Evolutionary conservation across 2,888 invertebrate species (phyloP), one percentile per base, ranked within the genome.

Genomic region (Stegophylla sp.): DNA sequence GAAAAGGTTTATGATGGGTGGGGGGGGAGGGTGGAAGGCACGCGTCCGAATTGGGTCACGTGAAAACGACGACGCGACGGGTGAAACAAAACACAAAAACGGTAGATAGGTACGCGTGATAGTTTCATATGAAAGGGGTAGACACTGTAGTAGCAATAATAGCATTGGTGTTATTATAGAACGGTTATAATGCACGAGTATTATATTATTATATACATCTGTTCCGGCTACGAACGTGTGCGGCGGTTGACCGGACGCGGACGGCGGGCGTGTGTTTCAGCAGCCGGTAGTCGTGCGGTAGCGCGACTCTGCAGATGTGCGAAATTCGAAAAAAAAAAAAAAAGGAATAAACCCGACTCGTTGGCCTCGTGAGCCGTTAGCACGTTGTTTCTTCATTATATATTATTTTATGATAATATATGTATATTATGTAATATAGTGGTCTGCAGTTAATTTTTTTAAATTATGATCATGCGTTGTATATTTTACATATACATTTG

Each of bases 281-380:
- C 67, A 69, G 26, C 34, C 67, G 17, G 69, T 34, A 69, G 28
- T 48, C 26, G 9, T 23, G 66, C 45, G 17, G 69, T n/a, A n/a
- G n/a, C n/a, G n/a, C n/a, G n/a, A n/a, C n/a, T n/a, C 26, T 67
- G 69, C 69, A 69, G 69, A 69, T 69, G 69, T 69, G 51, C 69
- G 34, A 69, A 67, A 48, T 67, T 48, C 26, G 17, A 67, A 69
- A 69, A 34, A 34, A 34, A 34, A 34, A 34, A 34, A 34, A 34
- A 5, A 34, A 34, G 3, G 7, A 34, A 34, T 34, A 34, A 34
- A 69, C 12, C n/a, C 69, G 1, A 51, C 48, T 48, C n/a, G 67
- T 28, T 61, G 34, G 28, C 61, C 61, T 61, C 48, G n/a, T n/a
- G 9, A 13, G 15, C 23, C 67, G 26, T 48, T 48, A n/a, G 4